A percentile compares a stretch with the other conserved stretches of the same genome.
phyloP scores from a whole-genome alignment of 2,113 vertebrate species.

The Grus americana region DNA sequence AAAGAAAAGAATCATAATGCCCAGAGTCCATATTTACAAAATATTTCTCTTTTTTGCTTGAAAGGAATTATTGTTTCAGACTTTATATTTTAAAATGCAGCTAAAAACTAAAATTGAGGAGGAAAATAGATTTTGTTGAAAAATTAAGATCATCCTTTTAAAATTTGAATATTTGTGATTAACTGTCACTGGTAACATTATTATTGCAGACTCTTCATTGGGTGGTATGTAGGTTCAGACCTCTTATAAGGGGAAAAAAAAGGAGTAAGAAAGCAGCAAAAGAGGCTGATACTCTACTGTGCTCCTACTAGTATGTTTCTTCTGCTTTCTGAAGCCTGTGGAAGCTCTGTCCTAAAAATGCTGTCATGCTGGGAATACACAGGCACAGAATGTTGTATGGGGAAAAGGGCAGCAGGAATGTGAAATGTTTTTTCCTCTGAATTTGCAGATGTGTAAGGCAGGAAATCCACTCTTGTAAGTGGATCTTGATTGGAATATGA shows the following conservation, averaged over 20 bases:
- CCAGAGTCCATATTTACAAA: not conserved
- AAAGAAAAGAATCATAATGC: not conserved
- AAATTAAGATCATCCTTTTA: not conserved
- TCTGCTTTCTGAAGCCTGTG: not conserved
- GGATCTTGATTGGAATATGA: not conserved
- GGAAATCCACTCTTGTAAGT: not conserved
- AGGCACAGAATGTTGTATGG: not conserved
- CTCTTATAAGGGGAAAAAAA: not conserved
- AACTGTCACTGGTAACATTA: not conserved
- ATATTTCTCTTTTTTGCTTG: not conserved
- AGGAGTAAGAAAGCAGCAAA: not conserved
- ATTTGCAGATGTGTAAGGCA: not conserved
- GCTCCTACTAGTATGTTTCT: not conserved
- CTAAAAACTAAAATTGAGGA: not conserved
- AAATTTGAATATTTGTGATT: not conserved
- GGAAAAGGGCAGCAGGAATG: not conserved
- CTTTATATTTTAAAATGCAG: not conserved
- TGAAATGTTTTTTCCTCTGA: not conserved
- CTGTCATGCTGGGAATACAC: not conserved
- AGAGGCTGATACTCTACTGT: not conserved
- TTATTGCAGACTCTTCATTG: not conserved
- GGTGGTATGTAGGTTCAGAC: not conserved
- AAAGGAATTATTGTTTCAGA: not conserved
- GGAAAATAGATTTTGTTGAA: not conserved
- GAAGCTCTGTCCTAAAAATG: not conserved